Evolutionary conservation across 2,888 invertebrate species (phyloP).

Genomic region (Laspeyria flexula): DNA sequence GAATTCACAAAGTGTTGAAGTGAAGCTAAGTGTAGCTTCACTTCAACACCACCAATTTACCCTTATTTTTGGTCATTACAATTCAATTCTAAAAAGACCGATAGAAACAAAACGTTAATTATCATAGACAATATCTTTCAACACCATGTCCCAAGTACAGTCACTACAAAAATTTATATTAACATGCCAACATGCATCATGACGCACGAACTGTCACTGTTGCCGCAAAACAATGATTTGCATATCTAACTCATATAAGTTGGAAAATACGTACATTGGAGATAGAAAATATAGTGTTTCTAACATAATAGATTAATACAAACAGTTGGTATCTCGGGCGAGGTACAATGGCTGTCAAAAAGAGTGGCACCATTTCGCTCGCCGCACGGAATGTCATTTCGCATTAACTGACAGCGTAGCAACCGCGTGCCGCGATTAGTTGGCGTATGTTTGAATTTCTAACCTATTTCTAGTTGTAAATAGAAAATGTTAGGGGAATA

Average conservation of each 20-base stretch:
- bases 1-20: too few species aligned
- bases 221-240: background rate
- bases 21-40: too few species aligned
- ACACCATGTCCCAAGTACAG: background rate
- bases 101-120: too few species aligned
- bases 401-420: slow-evolving; percentile 20
- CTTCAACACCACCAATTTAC: too few species aligned
- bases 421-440: slow-evolving; percentile 10
- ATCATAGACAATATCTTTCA: too few species aligned
- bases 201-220: background rate
- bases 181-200: background rate
- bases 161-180: background rate
- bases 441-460: slow-evolving; percentile 4
- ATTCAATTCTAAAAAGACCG: too few species aligned
- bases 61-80: too few species aligned
- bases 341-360: slow-evolving; percentile 20
- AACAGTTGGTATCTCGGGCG: slow-evolving; percentile 5
- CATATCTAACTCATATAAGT: background rate
- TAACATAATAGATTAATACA: background rate
- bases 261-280: background rate
- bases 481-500: background rate
- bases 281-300: background rate
- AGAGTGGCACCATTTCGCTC: slow-evolving; percentile 8
- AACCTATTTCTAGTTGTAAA: slow-evolving; percentile 4
- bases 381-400: slow-evolving; percentile 17